A percentile compares a stretch with the other conserved stretches of the same genome.
Evolutionary conservation across 35 echinoderm and acorn worm genomes (phyloP).

Genomic region (Stichopus chloronotus): DNA sequence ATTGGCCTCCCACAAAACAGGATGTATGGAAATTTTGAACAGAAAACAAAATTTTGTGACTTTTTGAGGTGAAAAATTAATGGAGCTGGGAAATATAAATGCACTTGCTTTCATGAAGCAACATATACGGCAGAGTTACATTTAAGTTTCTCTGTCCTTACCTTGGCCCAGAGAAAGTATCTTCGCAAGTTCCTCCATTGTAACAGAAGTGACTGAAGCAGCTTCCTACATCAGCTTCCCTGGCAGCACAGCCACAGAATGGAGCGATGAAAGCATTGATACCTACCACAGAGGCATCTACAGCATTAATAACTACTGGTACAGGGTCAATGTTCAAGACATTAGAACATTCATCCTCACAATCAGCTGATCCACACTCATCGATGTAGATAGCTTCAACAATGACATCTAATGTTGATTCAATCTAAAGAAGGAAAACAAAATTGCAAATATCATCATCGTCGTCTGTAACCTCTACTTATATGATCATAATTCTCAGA

Average conservation of each 20-base stretch:
- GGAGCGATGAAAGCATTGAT: conserved; percentile 72
- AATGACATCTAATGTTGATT: conserved; percentile 56
- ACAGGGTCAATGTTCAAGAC: conserved; percentile 68
- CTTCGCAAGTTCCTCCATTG: conserved; percentile 84
- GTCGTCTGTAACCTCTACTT: neutral
- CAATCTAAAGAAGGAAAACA: conserved; percentile 62
- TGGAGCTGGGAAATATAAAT: too few species aligned
- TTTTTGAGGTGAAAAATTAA: too few species aligned
- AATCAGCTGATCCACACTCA: conserved; percentile 75
- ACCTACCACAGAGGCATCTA: conserved; percentile 63
- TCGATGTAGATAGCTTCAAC: conserved; percentile 84
- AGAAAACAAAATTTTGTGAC: too few species aligned
- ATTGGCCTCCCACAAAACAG: too few species aligned
- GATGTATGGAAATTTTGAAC: too few species aligned
- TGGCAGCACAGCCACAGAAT: conserved; percentile 81
- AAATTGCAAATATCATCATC: neutral
- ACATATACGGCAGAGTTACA: neutral
- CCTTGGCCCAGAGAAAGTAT: conserved; percentile 62
- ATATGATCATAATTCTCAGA: too few species aligned
- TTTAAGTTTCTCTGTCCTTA: conserved; percentile 14
- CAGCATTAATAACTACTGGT: conserved; percentile 77
- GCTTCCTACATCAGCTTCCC: neutral
- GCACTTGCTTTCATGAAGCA: too few species aligned
- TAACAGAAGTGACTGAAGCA: conserved; percentile 71
- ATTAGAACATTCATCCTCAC: conserved; percentile 86